phyloP scores from a whole-genome alignment of 2,113 vertebrate species.

The Eupsittula cactorum region DNA sequence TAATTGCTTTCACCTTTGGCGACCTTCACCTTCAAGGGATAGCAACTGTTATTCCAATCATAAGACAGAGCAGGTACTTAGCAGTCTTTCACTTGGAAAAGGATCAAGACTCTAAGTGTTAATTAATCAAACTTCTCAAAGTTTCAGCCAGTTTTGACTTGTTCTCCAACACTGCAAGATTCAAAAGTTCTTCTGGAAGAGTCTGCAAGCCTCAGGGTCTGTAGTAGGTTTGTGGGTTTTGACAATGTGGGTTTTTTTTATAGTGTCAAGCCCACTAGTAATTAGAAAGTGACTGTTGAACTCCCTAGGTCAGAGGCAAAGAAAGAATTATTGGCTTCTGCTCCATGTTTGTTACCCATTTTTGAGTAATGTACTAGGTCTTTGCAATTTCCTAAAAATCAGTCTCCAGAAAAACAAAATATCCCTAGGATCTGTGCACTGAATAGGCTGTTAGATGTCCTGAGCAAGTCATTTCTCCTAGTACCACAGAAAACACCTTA shows the following conservation, averaged over 20 bases:
- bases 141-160: neutral
- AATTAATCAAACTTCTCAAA: constrained; percentile 2
- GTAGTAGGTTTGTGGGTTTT: fast-evolving
- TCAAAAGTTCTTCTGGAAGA: neutral
- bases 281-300: neutral
- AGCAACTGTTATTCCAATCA: neutral
- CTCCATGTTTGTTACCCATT: neutral
- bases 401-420: neutral
- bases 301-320: neutral
- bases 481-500: neutral
- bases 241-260: neutral
- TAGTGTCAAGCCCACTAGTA: neutral
- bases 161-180: neutral
- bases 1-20: neutral
- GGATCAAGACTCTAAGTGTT: neutral
- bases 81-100: constrained; percentile 25
- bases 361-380: neutral
- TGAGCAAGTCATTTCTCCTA: neutral
- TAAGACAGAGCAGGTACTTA: neutral
- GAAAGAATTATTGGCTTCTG: neutral
- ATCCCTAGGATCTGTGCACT: neutral
- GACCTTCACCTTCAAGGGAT: neutral
- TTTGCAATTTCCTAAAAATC: neutral
- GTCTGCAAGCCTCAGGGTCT: neutral
- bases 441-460: neutral